Conservation (phyloP, 2,113 vertebrate species). For the Garra rufa region DNA sequence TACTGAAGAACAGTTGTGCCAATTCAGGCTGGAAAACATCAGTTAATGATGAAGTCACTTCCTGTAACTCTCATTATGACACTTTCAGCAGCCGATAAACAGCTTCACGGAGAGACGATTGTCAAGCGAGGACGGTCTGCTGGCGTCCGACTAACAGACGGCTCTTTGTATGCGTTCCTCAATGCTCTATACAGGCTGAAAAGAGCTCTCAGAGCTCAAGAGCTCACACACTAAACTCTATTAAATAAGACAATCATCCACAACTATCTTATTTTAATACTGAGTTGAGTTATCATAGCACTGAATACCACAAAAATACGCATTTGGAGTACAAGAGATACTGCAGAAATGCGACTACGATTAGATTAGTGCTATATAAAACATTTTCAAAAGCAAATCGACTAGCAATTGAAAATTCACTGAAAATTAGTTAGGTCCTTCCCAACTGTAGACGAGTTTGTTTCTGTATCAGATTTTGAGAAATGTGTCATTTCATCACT, state of each 20-base stretch:
- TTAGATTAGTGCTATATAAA: neutral
- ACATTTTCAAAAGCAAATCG: neutral
- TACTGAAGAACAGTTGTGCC: neutral
- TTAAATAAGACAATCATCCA: neutral
- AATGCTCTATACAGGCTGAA: neutral
- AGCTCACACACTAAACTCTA: neutral
- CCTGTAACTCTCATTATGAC: neutral
- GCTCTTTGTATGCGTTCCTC: neutral
- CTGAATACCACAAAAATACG: neutral
- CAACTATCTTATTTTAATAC: neutral
- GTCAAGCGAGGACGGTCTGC: neutral
- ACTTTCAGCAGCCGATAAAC: neutral
- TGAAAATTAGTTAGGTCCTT: no score
- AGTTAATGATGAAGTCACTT: neutral
- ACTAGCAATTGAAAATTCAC: neutral
- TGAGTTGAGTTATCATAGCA: neutral
- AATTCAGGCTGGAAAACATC: neutral
- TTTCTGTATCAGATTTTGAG: no score
- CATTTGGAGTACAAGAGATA: neutral
- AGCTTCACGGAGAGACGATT: neutral
- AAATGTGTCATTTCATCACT: no score
- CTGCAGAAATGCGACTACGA: no score
- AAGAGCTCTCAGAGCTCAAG: neutral
- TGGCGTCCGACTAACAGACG: slow-evolving; percentile 7
- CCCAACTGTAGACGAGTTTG: no score